Evolutionary conservation across 30 jellyfish, hydroid and myxozoan genomes (phyloP).

Genomic region (Cassiopea andromeda): DNA sequence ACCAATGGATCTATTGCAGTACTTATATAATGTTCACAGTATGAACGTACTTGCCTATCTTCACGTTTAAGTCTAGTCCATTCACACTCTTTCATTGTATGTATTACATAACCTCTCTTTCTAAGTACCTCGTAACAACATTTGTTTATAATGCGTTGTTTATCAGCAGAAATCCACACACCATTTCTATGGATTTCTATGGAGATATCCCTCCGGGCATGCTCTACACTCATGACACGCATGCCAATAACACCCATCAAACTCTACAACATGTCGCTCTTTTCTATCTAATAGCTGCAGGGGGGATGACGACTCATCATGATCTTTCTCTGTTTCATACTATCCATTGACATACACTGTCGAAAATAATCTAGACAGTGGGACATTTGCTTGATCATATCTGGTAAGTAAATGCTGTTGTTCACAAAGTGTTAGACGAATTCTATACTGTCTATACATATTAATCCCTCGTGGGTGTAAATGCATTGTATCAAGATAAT

Average conservation of each 20-base stretch:
- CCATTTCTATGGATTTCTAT: no score
- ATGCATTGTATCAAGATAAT: background rate
- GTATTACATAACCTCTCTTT: background rate
- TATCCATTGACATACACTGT: background rate
- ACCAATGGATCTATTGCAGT: background rate
- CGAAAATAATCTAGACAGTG: background rate
- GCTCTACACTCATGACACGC: background rate
- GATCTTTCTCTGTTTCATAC: background rate
- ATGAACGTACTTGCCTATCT: no score
- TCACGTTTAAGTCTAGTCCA: background rate
- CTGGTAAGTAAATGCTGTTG: background rate
- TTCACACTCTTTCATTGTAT: background rate
- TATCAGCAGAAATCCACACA: no score
- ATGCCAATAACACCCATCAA: constrained; percentile 33
- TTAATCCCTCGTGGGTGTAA: background rate
- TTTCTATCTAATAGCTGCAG: background rate
- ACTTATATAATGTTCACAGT: background rate
- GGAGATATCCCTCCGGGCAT: no score
- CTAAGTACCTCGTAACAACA: background rate
- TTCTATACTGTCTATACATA: background rate
- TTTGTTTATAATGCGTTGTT: no score
- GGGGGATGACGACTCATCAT: background rate
- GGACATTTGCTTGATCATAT: background rate
- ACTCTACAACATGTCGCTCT: background rate
- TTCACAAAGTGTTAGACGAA: background rate